Evolutionary conservation across 1,140 invertebrate genomes (phyloP).

Genomic region (Proales similis): DNA sequence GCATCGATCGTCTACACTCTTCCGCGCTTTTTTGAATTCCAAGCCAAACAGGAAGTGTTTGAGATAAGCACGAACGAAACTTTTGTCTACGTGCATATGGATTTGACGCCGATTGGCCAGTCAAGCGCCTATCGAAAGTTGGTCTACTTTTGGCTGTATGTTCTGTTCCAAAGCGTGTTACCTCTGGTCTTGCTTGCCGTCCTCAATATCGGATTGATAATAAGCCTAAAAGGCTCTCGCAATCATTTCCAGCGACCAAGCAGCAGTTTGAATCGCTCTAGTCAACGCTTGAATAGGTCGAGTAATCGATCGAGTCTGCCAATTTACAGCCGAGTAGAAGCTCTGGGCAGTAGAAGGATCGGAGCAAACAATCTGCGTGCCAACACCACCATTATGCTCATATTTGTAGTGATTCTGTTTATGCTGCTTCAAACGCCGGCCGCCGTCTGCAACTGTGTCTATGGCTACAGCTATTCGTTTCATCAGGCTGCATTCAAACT

Average conservation of each 20-base stretch:
- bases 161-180: slow-evolving; percentile 34
- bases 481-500: not conserved
- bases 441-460: slow-evolving; percentile 31
- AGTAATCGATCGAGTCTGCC: not conserved
- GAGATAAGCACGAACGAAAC: slow-evolving; percentile 6
- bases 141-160: slow-evolving; percentile 34
- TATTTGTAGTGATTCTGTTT: slow-evolving; percentile 18
- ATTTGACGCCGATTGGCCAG: slow-evolving; percentile 16
- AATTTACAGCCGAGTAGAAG: not conserved
- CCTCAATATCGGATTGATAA: slow-evolving; percentile 4
- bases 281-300: not conserved
- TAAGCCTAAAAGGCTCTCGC: slow-evolving; percentile 22
- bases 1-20: slow-evolving; percentile 23
- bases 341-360: no score
- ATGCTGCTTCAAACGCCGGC: slow-evolving; percentile 28
- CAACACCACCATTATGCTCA: slow-evolving; percentile 30
- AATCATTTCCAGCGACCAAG: not conserved
- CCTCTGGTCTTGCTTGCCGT: slow-evolving; percentile 11
- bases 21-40: slow-evolving; percentile 50
- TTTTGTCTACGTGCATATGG: slow-evolving; percentile 1
- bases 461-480: slow-evolving; percentile 33
- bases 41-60: slow-evolving; percentile 12
- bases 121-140: slow-evolving; percentile 2
- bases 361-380: not conserved
- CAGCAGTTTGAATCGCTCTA: not conserved